Evolutionary conservation across 2,797 vertebrate genomes (phyloP), one percentile per base, ranked within the genome.

Genomic region (Cuculus canorus): DNA sequence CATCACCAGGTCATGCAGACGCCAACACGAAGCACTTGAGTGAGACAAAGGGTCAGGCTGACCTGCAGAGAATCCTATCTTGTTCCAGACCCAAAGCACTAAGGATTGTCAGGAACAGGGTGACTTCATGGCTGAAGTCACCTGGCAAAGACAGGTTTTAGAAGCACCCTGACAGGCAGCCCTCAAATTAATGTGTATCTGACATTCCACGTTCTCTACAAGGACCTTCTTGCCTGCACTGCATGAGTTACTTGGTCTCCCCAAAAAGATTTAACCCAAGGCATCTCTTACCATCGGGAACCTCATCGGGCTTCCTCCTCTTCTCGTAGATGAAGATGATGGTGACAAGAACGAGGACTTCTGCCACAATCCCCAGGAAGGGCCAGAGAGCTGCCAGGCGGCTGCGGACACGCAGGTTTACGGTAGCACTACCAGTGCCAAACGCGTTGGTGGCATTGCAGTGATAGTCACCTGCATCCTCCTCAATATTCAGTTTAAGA

Each of bases 251-350:
- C 39, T 18, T 3, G 2, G 15, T 12, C 23, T 32, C 9, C 45
- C n/a, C 16, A 1, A 6, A 11, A 68, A 35, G 17, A 35, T 5
- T 15, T 22, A 53, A 70, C 52, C 54, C 53, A 17, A 13, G 33
- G 4, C 14, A 21, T 5, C 94, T 48, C 98, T 93, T 98, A 99
- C 99, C 99, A 4, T 99, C 99, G 3, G 82, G 98, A 90, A 98
- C 77, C 54, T 99, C 99, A 39, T 99, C 99, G 0, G 99, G 98
- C 99, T 99, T 99, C 98, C 99, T 99, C 96, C 98, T 99, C 98
- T 99, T 99, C 98, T 99, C 99, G 0, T 99, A 99, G 98, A 99
- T 99, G 96, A 99, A 99, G 98, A 99, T 99, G 96, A 99, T 98
- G 13, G 98, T 98, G 97, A 99, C 98, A 3, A 99, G 98, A 71